These are phyloP conservation scores for Himalopsyche kuldschensis DNA, from an alignment of 2,888 invertebrate species.

Conservation along the genomic window DNA sequence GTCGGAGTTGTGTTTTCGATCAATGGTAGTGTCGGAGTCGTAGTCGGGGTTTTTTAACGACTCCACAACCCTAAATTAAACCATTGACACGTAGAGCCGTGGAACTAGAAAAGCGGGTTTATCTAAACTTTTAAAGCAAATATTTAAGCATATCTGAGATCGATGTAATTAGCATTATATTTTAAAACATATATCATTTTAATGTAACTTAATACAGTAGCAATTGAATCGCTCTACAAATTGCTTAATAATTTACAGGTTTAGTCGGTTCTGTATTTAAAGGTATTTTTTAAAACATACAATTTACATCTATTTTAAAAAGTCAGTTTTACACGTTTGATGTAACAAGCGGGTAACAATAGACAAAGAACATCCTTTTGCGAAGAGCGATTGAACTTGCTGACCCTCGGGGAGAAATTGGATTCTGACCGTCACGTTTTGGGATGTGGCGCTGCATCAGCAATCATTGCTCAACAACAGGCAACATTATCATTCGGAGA, in stretches of 20 bases:
- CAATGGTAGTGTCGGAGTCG: no score
- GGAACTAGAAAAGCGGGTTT: no score
- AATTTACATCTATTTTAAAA: neutral
- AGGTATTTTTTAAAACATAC: neutral
- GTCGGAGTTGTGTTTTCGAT: no score
- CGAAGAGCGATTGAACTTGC: neutral
- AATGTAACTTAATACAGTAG: no score
- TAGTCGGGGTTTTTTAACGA: no score
- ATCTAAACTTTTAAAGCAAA: no score
- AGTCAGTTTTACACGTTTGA: neutral
- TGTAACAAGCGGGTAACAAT: neutral
- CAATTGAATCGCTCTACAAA: no score
- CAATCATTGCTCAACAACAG: neutral
- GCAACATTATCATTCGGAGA: neutral
- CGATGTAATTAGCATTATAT: no score
- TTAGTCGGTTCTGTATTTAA: neutral
- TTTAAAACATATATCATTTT: no score
- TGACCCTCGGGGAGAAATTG: slow-evolving; percentile 9
- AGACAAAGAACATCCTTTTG: neutral
- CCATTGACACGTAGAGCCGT: no score
- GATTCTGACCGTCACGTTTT: slow-evolving; percentile 10
- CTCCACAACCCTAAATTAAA: no score
- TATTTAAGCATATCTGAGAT: no score
- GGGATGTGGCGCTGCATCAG: neutral
- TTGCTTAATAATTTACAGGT: neutral